A percentile compares a stretch with the other conserved stretches of the same genome.
Conservation (phyloP, 2,888 invertebrate species). For the Gastrophysa polygoni region DNA sequence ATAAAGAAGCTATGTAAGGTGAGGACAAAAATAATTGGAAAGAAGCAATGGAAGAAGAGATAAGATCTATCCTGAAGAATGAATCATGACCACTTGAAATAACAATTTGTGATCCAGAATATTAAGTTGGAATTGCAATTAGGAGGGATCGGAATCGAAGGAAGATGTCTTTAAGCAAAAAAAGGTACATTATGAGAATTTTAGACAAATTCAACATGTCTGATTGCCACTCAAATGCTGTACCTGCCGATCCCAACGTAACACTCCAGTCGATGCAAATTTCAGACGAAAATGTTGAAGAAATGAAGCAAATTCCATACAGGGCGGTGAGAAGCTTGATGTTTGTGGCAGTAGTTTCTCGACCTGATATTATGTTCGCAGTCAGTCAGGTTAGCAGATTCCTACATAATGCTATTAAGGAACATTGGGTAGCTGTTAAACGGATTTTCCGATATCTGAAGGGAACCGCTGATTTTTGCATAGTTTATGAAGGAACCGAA, state of each 20-base stretch:
- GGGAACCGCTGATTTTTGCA: too few species aligned
- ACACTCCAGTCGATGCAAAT: too few species aligned
- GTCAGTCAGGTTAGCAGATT: background rate
- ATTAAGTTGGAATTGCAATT: slow-evolving; percentile 1
- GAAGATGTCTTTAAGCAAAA: background rate
- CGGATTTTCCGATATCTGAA: background rate
- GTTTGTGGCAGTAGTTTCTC: background rate
- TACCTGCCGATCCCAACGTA: background rate
- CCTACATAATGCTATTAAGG: background rate
- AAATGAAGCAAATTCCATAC: background rate
- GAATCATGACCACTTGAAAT: background rate
- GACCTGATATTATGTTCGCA: background rate
- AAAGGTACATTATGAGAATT: background rate
- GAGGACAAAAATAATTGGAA: too few species aligned
- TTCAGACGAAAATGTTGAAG: background rate
- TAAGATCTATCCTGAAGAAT: background rate
- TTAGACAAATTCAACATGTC: background rate
- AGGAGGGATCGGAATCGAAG: background rate
- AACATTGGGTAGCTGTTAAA: background rate
- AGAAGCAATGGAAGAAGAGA: background rate
- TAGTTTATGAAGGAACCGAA: too few species aligned
- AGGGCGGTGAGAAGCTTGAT: background rate
- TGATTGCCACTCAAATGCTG: background rate
- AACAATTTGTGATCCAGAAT: background rate
- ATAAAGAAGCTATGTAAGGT: too few species aligned